A percentile compares a stretch with the other conserved stretches of the same genome.
phyloP scores from a whole-genome alignment of 2,113 vertebrate genomes.

The Tapirus terrestris region DNA sequence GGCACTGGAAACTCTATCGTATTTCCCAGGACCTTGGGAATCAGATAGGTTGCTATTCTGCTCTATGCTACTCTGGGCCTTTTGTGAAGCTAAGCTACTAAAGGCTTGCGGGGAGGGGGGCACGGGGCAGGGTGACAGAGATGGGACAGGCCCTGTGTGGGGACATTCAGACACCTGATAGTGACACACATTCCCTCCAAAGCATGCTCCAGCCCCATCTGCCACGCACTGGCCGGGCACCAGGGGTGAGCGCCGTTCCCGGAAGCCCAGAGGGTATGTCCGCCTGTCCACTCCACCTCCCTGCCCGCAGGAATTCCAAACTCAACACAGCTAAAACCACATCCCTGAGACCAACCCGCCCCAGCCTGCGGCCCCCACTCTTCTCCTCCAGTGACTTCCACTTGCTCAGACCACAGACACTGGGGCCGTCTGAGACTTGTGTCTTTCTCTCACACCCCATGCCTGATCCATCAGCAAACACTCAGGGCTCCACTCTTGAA shows the following conservation, averaged over 20 bases:
- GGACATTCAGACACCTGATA: accelerated
- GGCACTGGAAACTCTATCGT: not conserved
- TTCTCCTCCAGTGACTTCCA: too few species aligned
- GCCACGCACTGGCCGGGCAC: accelerated
- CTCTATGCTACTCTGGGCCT: not conserved
- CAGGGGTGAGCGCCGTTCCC: not conserved
- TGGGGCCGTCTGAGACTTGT: not conserved
- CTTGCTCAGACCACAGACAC: too few species aligned
- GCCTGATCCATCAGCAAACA: not conserved
- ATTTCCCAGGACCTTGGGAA: not conserved
- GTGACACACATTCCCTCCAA: accelerated
- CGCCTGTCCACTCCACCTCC: not conserved
- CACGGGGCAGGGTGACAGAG: not conserved
- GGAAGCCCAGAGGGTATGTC: not conserved
- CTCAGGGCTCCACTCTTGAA: not conserved
- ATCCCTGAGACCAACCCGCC: not conserved
- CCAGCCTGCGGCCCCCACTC: not conserved
- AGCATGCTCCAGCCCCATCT: not conserved
- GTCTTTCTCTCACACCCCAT: not conserved
- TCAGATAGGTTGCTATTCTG: not conserved
- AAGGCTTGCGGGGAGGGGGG: not conserved
- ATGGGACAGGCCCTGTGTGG: too few species aligned
- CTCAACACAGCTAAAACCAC: not conserved
- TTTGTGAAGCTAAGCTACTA: too few species aligned
- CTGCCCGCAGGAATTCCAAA: accelerated